Evolutionary conservation across 2,113 vertebrate species (phyloP).

Genomic region (Larimichthys polyactis): DNA sequence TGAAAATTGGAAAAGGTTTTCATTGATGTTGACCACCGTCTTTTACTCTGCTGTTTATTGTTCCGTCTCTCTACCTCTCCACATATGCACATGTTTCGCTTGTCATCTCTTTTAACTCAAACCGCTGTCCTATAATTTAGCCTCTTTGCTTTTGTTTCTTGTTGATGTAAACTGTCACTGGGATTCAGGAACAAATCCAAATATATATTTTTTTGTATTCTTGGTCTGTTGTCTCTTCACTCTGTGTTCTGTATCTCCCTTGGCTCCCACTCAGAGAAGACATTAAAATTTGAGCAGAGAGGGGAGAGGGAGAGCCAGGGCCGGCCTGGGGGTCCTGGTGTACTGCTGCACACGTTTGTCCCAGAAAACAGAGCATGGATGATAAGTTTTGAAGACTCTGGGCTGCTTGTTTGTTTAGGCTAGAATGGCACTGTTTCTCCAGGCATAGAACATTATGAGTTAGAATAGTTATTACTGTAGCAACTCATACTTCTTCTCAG

Average conservation of each 20-base stretch:
- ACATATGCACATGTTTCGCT: neutral
- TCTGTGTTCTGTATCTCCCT: conserved; percentile 54
- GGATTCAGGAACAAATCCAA: conserved; percentile 40
- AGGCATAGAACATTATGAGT: conserved; percentile 31
- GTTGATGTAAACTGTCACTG: conserved; percentile 36
- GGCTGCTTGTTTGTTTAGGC: conserved; percentile 49
- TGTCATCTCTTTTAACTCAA: conserved; percentile 19
- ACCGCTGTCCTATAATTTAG: conserved; percentile 24
- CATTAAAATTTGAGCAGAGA: conserved; percentile 66
- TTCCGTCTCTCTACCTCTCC: neutral
- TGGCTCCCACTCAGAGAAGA: conserved; percentile 38
- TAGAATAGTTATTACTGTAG: conserved; percentile 11
- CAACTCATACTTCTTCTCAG: conserved; percentile 21
- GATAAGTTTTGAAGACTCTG: conserved; percentile 47
- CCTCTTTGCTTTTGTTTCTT: conserved; percentile 19
- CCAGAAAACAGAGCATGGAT: conserved; percentile 53
- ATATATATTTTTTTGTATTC: conserved; percentile 51
- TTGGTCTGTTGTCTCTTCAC: conserved; percentile 31
- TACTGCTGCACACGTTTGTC: conserved; percentile 62
- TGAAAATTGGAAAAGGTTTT: neutral
- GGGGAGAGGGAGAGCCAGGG: conserved; percentile 36
- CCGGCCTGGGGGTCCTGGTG: conserved; percentile 50
- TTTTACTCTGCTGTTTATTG: neutral
- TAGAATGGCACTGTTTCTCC: conserved; percentile 34
- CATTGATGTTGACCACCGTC: neutral